Conservation (phyloP, 2,797 vertebrate species). For the Lophius americanus region DNA sequence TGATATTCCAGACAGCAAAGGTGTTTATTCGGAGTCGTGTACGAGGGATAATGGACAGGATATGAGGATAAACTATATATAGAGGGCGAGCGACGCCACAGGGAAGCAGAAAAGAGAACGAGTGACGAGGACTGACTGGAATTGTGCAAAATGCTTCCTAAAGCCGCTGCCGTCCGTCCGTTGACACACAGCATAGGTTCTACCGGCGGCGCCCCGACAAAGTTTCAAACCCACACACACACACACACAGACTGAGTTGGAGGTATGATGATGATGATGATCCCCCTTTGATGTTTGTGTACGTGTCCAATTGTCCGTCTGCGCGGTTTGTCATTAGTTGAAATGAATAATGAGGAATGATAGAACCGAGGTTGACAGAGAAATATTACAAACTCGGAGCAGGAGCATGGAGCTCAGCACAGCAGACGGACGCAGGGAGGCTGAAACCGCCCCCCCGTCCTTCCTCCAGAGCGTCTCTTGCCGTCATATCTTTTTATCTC, state of each 20-base stretch:
- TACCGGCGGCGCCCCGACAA: conserved; percentile 19
- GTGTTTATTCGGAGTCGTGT: conserved; percentile 25
- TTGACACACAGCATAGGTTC: conserved; percentile 3
- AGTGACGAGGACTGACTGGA: conserved; percentile 5
- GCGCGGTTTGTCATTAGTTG: conserved; percentile 45
- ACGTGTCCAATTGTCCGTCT: conserved; percentile 46
- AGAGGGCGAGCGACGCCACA: conserved; percentile 7
- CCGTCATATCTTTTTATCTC: conserved; percentile 26
- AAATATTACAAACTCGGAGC: conserved; percentile 55
- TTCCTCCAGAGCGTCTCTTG: conserved; percentile 24
- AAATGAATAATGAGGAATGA: conserved; percentile 64
- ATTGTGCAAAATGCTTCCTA: conserved; percentile 1
- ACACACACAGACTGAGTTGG: conserved; percentile 3
- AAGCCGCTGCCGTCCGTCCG: conserved; percentile 11
- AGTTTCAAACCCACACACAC: conserved; percentile 6
- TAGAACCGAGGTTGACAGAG: conserved; percentile 64
- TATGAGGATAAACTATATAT: conserved; percentile 21
- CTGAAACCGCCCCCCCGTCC: conserved; percentile 15
- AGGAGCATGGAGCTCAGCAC: conserved; percentile 60
- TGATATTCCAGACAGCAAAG: conserved; percentile 58
- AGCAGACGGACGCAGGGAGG: conserved; percentile 36
- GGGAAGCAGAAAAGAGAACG: conserved; percentile 4
- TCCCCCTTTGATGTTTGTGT: conserved; percentile 58
- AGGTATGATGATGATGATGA: conserved; percentile 51
- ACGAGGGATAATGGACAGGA: conserved; percentile 40